Base-by-base conservation (phyloP, 2,888 invertebrate genomes). In the Lathronympha strigana region DNA sequence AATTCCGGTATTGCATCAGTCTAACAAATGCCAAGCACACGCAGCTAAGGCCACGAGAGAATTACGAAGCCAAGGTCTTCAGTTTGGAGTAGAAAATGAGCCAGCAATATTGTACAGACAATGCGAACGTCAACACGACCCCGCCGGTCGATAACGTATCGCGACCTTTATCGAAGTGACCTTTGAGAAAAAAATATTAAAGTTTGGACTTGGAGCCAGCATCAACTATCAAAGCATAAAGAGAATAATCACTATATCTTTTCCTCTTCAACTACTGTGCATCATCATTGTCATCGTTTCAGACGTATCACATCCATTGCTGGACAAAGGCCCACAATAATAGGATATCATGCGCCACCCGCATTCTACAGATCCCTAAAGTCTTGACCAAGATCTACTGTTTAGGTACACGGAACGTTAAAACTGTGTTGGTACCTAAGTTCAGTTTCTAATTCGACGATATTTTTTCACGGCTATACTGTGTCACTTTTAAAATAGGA, bases 111-210 rank as follows among this genome's bases (percentile, higher is more conserved):
- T 58, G 21, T 23, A 63, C 31, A 66, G 60, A 66, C 64, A 60
- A 64, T 64, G 50, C 57, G 57, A 58, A 66, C 53, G 53, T 60
- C 54, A 66, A 53, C 36, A 60, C 51, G 60, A 61, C 63, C 60
- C 60, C 57, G 63, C 15, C 54, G 38, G 43, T 51, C 58, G 67
- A 67, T 67, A 67, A 67, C 64, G 54, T 67, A 61, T 67, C 63
- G 60, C 43, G 67, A 60, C 67, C 67, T 63, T 60, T 63, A 60
- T 60, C 31, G 11, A 9, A 23, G 17, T 25, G 60, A 63, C 67
- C 63, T 67, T 54, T 50, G 43, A n/a, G 55, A 55, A 43, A 55
- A 55, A 55, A 55, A 63, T 47, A 63, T 23, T 8, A 57, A 45
- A 21, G 57, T 45, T 45, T 21, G 15, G 19, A 51, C 31, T 45